Conservation (phyloP, 2,888 invertebrate genomes). For the Toxonevra muliebris region DNA sequence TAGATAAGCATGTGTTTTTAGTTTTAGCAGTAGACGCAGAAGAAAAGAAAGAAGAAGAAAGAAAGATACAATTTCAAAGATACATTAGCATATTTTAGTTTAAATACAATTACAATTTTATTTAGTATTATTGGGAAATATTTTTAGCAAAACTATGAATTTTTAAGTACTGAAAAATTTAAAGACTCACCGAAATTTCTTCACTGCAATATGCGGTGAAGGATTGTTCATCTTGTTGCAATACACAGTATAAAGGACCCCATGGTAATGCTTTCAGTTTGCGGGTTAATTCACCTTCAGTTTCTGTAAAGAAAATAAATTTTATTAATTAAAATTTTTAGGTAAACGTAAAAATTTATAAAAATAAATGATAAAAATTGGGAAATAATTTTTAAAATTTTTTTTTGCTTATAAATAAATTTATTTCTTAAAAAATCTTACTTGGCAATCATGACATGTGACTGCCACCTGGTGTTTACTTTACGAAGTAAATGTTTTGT, state of each 20-base stretch:
- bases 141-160: no score
- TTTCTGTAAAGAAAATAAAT: constrained; percentile 61
- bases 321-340: no score
- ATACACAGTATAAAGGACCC: constrained; percentile 78
- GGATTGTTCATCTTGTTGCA: constrained; percentile 76
- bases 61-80: not conserved
- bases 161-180: no score
- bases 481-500: no score
- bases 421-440: no score
- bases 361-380: not conserved
- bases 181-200: constrained; percentile 74
- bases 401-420: no score
- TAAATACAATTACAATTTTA: no score
- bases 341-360: not conserved
- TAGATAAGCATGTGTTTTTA: not conserved
- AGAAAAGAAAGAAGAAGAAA: not conserved
- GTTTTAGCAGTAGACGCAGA: not conserved
- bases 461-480: no score
- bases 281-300: constrained; percentile 65
- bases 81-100: no score
- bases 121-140: no score
- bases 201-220: constrained; percentile 77
- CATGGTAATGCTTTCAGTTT: constrained; percentile 66
- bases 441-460: no score
- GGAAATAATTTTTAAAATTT: not conserved